Evolutionary conservation across 2,888 invertebrate species (phyloP), one percentile per base, ranked within the genome.

Genomic region (Trachelus troglodyta): DNA sequence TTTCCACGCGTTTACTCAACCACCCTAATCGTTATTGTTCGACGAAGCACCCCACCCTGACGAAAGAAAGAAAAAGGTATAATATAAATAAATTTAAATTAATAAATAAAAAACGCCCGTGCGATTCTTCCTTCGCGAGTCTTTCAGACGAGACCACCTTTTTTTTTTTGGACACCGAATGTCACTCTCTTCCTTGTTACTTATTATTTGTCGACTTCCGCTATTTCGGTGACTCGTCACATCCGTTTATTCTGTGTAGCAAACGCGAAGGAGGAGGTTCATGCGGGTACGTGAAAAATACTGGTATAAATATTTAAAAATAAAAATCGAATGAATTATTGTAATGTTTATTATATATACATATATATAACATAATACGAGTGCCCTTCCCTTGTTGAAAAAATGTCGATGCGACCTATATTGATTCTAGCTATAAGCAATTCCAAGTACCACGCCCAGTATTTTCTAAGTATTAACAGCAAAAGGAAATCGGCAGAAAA

Each of bases 371-470:
- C 79, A 82, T 83, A 83, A 81, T 80, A 79, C 76, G 85, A 86
- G 88, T 88, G 86, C 84, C 87, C 88, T 85, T 84, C 81, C 82
- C 83, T 83, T 79, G 83, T 85, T 89, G 80, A 87, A 83, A 82
- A 83, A 82, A 56, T 56, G 6, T 56, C 56, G 56, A 56, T 56
- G 85, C 84, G 84, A 85, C 84, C 84, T 84, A 86, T 83, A 83
- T 82, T 85, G 83, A 31, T 76, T 75, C 77, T 87, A 56, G 56
- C 15, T 56, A 23, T 56, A 87, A 87, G 85, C 83, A 85, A 85
- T 86, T 87, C 82, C 86, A 86, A 88, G 81, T 86, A 89, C 86
- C 87, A 88, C 80, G 86, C 87, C 89, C 88, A 89, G 88, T 90
- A 90, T 89, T 90, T 89, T 87, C 81, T 87, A 89, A 89, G 86